phyloP scores from a whole-genome alignment of 2,113 vertebrate genomes.

The Camelus dromedarius region DNA sequence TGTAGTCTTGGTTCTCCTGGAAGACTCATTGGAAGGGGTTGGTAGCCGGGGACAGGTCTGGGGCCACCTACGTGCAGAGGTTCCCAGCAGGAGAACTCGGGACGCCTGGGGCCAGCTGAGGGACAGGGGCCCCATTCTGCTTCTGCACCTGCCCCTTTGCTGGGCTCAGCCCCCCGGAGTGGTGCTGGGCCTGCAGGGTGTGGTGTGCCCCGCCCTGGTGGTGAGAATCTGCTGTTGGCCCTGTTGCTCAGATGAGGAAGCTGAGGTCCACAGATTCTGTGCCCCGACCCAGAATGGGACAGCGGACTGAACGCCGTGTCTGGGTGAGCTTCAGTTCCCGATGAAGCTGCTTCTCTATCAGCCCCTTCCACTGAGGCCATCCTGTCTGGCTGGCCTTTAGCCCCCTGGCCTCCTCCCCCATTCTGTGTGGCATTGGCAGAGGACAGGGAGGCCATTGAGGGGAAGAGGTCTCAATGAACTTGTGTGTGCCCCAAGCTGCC shows the following conservation, averaged over 20 bases:
- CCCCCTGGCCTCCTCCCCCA: fast-evolving
- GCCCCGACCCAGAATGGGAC: fast-evolving
- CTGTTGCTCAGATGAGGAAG: neutral
- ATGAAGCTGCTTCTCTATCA: too few relatives aligned
- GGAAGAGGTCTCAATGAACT: slow-evolving; percentile 38
- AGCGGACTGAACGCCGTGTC: fast-evolving
- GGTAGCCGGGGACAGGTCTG: neutral
- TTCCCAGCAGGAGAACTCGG: neutral
- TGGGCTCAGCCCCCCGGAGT: neutral
- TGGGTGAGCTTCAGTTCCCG: neutral
- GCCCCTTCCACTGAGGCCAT: fast-evolving
- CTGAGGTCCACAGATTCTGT: fast-evolving
- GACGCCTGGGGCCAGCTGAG: too few relatives aligned
- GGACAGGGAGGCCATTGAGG: slow-evolving; percentile 68
- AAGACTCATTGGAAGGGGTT: neutral
- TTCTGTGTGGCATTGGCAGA: neutral
- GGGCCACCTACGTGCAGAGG: too few relatives aligned
- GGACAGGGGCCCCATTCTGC: too few relatives aligned
- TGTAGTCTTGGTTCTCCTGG: neutral
- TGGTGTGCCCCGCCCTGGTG: neutral
- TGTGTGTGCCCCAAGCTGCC: neutral
- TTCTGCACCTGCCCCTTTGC: too few relatives aligned
- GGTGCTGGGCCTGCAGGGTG: neutral
- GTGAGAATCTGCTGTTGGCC: neutral
- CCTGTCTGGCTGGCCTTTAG: neutral